These are phyloP conservation scores for Sinocyclocheilus anshuiensis DNA, from an alignment of 2,113 vertebrate genomes.

Conservation along the genomic window DNA sequence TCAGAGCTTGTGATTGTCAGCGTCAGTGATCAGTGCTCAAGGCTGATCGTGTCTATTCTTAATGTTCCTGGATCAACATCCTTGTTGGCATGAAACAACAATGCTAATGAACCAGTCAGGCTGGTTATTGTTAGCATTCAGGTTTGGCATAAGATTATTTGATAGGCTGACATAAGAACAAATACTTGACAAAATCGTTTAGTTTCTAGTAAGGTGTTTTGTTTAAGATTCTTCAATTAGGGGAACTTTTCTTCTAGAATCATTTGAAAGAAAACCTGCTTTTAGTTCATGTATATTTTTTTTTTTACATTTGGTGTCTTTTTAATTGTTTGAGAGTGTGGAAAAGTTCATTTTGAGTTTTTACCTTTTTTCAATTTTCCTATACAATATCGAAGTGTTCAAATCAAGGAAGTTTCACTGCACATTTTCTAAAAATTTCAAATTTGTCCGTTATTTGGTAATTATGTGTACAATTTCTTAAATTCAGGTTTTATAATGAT, in stretches of 20 bases:
- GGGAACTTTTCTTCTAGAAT: neutral
- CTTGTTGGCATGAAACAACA: neutral
- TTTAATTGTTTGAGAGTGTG: neutral
- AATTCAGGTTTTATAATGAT: neutral
- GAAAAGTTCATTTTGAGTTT: too few species aligned
- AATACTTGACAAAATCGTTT: neutral
- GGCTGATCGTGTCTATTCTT: neutral
- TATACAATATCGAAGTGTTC: neutral
- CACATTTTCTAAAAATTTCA: neutral
- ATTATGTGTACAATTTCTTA: neutral
- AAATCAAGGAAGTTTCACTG: neutral
- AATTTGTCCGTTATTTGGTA: neutral
- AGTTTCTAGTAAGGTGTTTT: neutral
- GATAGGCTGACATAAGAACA: neutral
- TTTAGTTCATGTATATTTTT: neutral
- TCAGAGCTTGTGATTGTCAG: constrained; percentile 25
- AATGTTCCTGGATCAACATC: neutral
- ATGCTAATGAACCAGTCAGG: neutral
- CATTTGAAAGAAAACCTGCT: neutral
- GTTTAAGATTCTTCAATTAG: neutral
- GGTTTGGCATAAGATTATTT: neutral
- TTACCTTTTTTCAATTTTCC: neutral
- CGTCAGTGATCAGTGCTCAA: constrained; percentile 4
- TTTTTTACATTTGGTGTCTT: too few species aligned
- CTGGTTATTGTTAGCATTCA: neutral